phyloP scores from a whole-genome alignment of 2,797 vertebrate genomes.

The Valencia hispanica region DNA sequence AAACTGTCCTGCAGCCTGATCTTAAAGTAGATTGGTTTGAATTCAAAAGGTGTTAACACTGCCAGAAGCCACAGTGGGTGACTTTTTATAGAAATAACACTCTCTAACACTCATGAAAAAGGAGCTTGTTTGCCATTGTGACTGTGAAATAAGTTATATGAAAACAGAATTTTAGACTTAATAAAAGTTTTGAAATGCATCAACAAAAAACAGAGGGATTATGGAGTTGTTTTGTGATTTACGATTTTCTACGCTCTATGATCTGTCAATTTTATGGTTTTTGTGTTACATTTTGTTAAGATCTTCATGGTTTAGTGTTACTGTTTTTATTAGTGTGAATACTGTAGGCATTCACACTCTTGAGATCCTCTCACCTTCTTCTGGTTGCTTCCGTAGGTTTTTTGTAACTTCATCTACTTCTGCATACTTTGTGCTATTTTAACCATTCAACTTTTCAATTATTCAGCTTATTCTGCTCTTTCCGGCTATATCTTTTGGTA shows the following conservation, averaged over 20 bases:
- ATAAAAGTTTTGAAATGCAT: background rate
- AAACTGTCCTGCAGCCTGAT: conserved; percentile 6
- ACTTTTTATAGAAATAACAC: background rate
- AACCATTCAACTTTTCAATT: too few relatives aligned
- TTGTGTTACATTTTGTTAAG: background rate
- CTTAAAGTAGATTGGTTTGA: background rate
- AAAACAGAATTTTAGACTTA: background rate
- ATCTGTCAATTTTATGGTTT: background rate
- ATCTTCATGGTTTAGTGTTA: background rate
- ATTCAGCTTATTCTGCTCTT: too few relatives aligned
- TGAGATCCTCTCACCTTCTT: too few relatives aligned
- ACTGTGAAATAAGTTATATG: background rate
- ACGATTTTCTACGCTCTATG: background rate
- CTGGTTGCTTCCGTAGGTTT: too few relatives aligned
- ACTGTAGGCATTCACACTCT: too few relatives aligned
- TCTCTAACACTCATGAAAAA: background rate
- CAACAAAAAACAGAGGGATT: background rate
- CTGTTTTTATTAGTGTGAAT: background rate
- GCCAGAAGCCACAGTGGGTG: background rate
- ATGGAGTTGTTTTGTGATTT: too few relatives aligned
- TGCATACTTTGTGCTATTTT: too few relatives aligned
- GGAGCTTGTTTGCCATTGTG: background rate
- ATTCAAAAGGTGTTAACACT: background rate
- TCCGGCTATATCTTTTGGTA: too few relatives aligned
- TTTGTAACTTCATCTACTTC: too few relatives aligned